Evolutionary conservation across 2,888 invertebrate species (phyloP), one percentile per base, ranked within the genome.

Genomic region (Pteria penguin): DNA sequence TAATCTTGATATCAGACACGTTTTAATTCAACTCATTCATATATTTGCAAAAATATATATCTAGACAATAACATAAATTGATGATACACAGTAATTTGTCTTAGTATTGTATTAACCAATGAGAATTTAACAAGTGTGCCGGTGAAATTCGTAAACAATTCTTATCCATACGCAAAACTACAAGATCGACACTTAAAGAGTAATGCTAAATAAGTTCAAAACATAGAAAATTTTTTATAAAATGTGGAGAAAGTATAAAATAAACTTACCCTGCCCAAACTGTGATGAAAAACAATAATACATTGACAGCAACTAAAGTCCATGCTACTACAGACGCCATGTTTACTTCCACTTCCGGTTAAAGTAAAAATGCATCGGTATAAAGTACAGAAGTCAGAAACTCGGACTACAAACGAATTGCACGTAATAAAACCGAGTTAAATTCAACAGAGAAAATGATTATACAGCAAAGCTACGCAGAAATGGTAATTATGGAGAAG

Each of bases 251-350:
- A 14, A 57, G 24, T 57, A 57, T 22, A 57, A 57, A 11, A 69
- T 36, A 72, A 31, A 71, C 79, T 70, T 77, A 86, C 86, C 86
- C 86, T 45, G 75, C 85, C 24, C 85, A 54, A 75, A 83, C 81
- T 69, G 84, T 84, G 61, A 84, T 67, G 29, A 83, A 63, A 52
- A 84, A 22, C 8, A 86, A 54, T 24, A 83, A 70, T 60, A 85
- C 65, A 66, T 82, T 83, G 14, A 76, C 66, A n/a, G 72, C 54
- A 29, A 84, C 18, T 67, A 81, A 67, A 58, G 65, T 65, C 76
- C 82, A 80, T 22, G 78, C 57, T 57, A 81, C 78, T 63, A 77
- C 60, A 70, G 85, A 83, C 82, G 86, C 86, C 85, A 86, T 86
- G 67, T 33, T 65, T n/a, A 52, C 27, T 14, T 27, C 54, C 22